Conservation (phyloP, 2,888 invertebrate species). For the Heliconius aoede region DNA sequence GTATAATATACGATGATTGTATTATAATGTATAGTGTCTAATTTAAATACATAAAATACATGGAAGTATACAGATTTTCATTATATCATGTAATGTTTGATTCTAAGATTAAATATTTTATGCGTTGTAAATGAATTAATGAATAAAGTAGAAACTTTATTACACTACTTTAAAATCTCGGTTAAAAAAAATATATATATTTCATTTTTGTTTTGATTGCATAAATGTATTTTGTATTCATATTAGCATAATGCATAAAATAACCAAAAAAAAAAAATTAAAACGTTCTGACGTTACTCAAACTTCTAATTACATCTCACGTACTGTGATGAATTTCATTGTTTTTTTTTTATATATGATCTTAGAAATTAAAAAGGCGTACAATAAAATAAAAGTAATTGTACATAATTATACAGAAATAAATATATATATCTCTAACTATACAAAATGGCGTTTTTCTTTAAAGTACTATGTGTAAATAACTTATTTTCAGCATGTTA, state of each 20-base stretch:
- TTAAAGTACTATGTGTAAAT: slow-evolving; percentile 4
- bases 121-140: too few species aligned
- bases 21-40: neutral
- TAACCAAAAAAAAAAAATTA: neutral
- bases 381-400: neutral
- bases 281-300: neutral
- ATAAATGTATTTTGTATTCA: too few species aligned
- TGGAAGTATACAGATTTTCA: neutral
- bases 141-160: neutral
- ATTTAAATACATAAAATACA: neutral
- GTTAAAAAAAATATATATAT: neutral
- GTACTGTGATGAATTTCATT: neutral
- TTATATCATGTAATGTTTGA: too few species aligned
- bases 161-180: neutral
- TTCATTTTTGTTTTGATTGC: neutral
- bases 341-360: neutral
- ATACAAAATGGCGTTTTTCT: slow-evolving; percentile 3
- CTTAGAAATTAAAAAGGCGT: too few species aligned
- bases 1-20: too few species aligned
- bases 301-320: neutral
- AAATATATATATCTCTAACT: neutral
- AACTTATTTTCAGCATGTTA: slow-evolving; percentile 5
- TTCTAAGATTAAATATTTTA: too few species aligned
- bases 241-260: neutral
- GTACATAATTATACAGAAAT: neutral